Evolutionary conservation across 2,113 vertebrate species (phyloP).

Genomic region (Cyrtonyx montezumae): DNA sequence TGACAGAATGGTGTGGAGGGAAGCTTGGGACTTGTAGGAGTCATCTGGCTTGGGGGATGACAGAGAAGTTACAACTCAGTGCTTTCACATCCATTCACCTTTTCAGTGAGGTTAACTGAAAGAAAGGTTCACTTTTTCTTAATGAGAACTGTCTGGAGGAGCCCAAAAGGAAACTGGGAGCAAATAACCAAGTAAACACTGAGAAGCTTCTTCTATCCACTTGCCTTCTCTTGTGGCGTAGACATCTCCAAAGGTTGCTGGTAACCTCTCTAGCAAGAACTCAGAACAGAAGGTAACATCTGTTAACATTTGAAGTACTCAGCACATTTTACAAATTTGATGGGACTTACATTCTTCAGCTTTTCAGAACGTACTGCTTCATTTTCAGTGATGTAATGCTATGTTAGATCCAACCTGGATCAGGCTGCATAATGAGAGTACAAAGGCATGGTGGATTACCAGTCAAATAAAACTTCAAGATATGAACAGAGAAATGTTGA

Average conservation of each 20-base stretch:
- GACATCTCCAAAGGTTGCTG: background rate
- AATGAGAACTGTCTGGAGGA: background rate
- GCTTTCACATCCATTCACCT: background rate
- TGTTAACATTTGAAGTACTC: constrained; percentile 7
- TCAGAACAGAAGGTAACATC: background rate
- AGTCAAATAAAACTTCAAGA: background rate
- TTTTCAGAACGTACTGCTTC: background rate
- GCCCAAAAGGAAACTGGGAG: background rate
- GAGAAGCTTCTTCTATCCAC: background rate
- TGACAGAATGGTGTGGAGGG: background rate
- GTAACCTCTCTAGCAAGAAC: background rate
- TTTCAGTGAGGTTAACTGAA: background rate
- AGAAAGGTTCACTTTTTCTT: background rate
- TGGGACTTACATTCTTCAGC: background rate
- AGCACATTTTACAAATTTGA: background rate
- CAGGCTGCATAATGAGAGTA: background rate
- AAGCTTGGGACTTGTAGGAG: background rate
- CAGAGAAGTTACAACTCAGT: background rate
- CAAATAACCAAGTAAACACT: background rate
- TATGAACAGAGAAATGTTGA: background rate
- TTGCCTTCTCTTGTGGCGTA: background rate
- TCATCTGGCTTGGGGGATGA: background rate
- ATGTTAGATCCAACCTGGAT: background rate
- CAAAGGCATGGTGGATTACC: background rate
- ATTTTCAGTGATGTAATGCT: background rate